These are phyloP conservation scores for Eulemur mongoz DNA, from an alignment of 2,797 vertebrate genomes.

Conservation along the genomic window DNA sequence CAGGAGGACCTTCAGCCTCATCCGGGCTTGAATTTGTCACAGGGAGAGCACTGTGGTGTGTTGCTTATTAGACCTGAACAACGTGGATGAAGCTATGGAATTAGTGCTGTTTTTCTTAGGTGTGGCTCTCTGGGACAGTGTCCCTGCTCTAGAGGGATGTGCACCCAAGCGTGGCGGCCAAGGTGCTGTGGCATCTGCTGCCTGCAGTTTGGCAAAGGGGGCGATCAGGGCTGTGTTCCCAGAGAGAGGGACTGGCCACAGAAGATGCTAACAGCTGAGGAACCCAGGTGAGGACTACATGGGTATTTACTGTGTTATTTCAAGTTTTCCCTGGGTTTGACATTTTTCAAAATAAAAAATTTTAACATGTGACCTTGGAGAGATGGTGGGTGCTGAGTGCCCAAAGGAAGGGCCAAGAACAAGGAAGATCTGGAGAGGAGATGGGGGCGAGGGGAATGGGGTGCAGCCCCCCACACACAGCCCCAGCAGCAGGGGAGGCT, in stretches of 20 bases:
- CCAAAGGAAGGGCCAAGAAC: background rate
- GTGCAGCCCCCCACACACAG: too few relatives aligned
- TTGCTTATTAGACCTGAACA: background rate
- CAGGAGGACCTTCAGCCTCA: background rate
- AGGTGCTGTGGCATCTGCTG: background rate
- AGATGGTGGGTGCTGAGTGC: background rate
- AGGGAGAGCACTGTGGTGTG: background rate
- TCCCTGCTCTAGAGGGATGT: too few relatives aligned
- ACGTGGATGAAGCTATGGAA: background rate
- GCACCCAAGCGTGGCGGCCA: too few relatives aligned
- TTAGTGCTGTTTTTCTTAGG: background rate
- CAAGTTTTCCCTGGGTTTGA: background rate
- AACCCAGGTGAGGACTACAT: background rate
- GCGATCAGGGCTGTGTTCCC: background rate
- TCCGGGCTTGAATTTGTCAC: background rate
- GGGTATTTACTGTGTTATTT: background rate
- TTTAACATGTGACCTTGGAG: background rate
- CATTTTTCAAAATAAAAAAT: background rate
- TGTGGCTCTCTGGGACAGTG: background rate
- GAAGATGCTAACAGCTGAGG: background rate
- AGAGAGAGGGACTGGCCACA: background rate
- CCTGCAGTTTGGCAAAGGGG: background rate
- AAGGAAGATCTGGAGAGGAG: background rate
- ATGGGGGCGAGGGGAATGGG: accelerated
- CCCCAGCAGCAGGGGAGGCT: background rate